Evolutionary conservation across 1,140 invertebrate genomes (phyloP), one percentile per base, ranked within the genome.

Genomic region (Bombus pyrosoma): DNA sequence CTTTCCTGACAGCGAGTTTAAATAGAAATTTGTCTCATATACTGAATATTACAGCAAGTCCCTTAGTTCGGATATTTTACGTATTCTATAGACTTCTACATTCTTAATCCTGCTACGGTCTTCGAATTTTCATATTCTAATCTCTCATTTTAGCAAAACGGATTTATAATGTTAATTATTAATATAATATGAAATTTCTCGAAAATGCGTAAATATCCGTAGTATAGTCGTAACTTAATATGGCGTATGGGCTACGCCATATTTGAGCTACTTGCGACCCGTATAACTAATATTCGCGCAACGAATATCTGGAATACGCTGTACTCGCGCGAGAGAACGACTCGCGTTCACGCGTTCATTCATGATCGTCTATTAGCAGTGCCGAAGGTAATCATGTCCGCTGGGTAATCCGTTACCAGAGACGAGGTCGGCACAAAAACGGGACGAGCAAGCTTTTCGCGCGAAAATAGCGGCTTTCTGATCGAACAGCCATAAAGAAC

Each of bases 311-410:
- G 25, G 43, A 18, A 59, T 41, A 62, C 57, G 37, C 12, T 28
- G 18, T 28, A 13, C n/a, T 41, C 10, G 75, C 39, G n/a, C 77
- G 15, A 73, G 41, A 73, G 15, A 47, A 73, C 28, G 34, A 68
- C 47, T 53, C 47, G 79, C 77, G 47, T 43, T 80, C 66, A 47
- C 80, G 66, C 74, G 82, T 83, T 85, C 83, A 85, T 85, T 85
- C 83, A 85, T 80, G 76, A 80, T 85, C 66, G 68, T 72, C 68
- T 69, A 85, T 85, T 85, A 59, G 41, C 43, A 72, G 76, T 43
- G 15, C 32, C 83, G 47, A 85, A 80, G 68, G 68, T 85, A 85
- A 79, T 85, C 76, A 68, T 53, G 83, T 80, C 76, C 79, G 77
- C 32, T 34, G 37, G 18, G 64, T 78, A 69, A 83, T 83, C 62